Evolutionary conservation across 2,113 vertebrate genomes (phyloP), one percentile per base, ranked within the genome.

Genomic region (Gymnogyps californianus): DNA sequence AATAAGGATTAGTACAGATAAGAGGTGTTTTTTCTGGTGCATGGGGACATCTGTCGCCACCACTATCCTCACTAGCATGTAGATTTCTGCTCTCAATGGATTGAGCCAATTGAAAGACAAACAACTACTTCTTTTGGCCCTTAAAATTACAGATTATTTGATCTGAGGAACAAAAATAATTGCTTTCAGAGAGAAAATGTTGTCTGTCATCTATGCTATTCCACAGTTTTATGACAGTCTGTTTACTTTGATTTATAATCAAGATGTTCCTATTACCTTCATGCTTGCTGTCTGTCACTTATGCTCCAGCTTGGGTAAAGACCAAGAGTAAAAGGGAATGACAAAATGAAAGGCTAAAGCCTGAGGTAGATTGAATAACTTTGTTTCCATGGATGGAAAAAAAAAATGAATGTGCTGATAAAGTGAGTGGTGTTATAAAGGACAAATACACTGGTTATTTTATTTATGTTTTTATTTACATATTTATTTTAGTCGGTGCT

Each of bases 171-270:
- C 36, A 95, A 75, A 98, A 98, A 92, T 94, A 95, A 97, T 97
- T 98, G 83, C 76, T 91, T 97, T 96, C 49, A 84, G 34, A 66
- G 61, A 96, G 55, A 70, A 89, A 95, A 93, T 90, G 61, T 89
- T 89, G 72, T 90, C 85, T 96, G 72, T 96, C 57, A 83, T 83
- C 40, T 93, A 65, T 88, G 83, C 34, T 79, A 78, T 89, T 92
- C 46, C 69, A 91, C 42, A 79, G 67, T 89, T 98, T 96, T 93
- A 94, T 91, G 93, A 94, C 32, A 96, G 46, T 40, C 49, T 94
- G 71, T 95, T 98, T 98, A 91, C 47, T 97, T 91, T 89, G 80
- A 76, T 97, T 97, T 95, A 90, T 74, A 96, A 96, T 96, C 92
- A 96, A 94, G 94, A 95, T 96, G 87, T 69, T 80, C 51, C 95